Conservation (phyloP, 2,797 vertebrate genomes). For the Synaphobranchus kaupii region DNA sequence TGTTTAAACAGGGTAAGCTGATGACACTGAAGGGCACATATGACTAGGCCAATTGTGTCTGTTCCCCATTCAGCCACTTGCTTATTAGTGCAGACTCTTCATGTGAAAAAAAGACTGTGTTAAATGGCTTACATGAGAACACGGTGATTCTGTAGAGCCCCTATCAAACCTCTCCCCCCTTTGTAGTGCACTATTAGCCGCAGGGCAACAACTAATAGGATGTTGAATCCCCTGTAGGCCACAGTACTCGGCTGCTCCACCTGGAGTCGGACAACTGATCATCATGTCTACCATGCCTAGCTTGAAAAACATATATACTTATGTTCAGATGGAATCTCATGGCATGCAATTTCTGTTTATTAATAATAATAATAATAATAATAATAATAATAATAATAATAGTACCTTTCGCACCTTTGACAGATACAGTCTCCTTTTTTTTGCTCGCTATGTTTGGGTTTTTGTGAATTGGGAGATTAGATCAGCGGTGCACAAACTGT, state of each 20-base stretch:
- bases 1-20: not conserved
- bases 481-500: too few relatives aligned
- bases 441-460: too few relatives aligned
- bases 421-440: too few relatives aligned
- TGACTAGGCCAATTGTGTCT: not conserved
- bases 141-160: constrained; percentile 47
- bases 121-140: constrained; percentile 34
- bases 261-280: constrained; percentile 66
- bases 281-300: constrained; percentile 48
- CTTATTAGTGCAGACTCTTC: not conserved
- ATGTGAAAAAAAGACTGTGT: not conserved
- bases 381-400: not conserved
- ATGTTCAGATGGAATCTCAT: not conserved
- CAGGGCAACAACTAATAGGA: constrained; percentile 74
- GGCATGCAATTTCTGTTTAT: not conserved
- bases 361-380: not conserved
- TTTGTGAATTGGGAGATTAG: too few relatives aligned
- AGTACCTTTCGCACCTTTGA: too few relatives aligned
- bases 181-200: constrained; percentile 63
- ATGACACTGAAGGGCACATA: constrained; percentile 3
- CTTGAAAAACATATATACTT: not conserved
- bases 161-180: constrained; percentile 42
- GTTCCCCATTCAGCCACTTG: not conserved
- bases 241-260: constrained; percentile 66
- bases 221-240: constrained; percentile 71